phyloP scores from a whole-genome alignment of 1,140 invertebrate species.

The Araneus ventricosus region DNA sequence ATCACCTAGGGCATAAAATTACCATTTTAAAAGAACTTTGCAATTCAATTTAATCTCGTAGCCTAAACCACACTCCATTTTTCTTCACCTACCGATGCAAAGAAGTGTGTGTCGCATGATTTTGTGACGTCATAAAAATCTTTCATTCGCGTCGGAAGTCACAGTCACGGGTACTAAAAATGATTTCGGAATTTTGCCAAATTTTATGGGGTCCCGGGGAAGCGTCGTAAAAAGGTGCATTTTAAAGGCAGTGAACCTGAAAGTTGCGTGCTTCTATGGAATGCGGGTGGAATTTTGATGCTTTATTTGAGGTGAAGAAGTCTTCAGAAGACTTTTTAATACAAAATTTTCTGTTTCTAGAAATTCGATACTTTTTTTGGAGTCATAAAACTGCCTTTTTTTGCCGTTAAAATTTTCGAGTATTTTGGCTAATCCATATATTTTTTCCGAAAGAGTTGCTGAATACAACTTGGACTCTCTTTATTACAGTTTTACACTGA shows the following conservation, averaged over 20 bases:
- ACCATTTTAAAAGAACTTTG: slow-evolving; percentile 53
- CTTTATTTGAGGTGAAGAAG: background rate
- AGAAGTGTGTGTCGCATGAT: slow-evolving; percentile 33
- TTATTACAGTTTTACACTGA: too few relatives aligned
- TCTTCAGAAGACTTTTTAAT: background rate
- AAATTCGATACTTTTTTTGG: background rate
- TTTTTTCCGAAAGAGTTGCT: too few relatives aligned
- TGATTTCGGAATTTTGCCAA: slow-evolving; percentile 42
- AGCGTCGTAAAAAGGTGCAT: background rate
- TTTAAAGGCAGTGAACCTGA: background rate
- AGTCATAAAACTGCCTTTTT: background rate
- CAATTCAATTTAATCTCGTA: slow-evolving; percentile 55
- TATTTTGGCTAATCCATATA: too few relatives aligned
- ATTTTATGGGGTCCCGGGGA: slow-evolving; percentile 37
- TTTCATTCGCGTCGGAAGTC: background rate
- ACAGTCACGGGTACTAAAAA: background rate
- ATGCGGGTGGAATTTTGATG: slow-evolving; percentile 16
- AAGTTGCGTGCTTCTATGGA: slow-evolving; percentile 7
- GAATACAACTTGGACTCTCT: too few relatives aligned
- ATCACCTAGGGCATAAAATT: slow-evolving; percentile 25
- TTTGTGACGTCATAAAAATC: slow-evolving; percentile 53
- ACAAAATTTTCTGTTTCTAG: background rate
- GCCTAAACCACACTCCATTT: slow-evolving; percentile 43
- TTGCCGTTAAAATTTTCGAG: background rate
- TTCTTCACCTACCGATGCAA: background rate